phyloP scores from a whole-genome alignment of 2,888 invertebrate species.

The Lepidochrysops patricia region DNA sequence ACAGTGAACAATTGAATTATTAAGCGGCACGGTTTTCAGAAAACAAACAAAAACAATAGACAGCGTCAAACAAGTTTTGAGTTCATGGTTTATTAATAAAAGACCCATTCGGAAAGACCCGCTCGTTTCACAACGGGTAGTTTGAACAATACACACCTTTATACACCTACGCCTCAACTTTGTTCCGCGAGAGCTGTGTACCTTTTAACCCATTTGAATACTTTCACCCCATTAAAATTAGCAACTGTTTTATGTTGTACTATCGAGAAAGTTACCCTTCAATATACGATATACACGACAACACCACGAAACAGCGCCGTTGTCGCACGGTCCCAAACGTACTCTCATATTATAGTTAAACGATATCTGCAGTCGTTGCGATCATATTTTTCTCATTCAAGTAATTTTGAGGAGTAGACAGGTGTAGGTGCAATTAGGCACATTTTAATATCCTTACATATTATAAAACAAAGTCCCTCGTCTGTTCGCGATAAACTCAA shows the following conservation, averaged over 20 bases:
- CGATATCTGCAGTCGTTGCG: too few species aligned
- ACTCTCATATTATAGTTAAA: too few species aligned
- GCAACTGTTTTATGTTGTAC: not conserved
- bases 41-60: slow-evolving; percentile 6
- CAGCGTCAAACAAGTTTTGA: not conserved
- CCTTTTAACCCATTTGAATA: not conserved
- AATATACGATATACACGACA: too few species aligned
- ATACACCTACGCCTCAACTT: not conserved
- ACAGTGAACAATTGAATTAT: not conserved
- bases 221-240: not conserved
- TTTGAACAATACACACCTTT: not conserved
- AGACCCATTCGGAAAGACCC: not conserved
- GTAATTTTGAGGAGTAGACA: too few species aligned
- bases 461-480: too few species aligned
- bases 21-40: not conserved
- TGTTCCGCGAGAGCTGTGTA: not conserved
- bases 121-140: not conserved
- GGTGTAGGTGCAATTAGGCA: too few species aligned
- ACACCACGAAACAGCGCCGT: too few species aligned
- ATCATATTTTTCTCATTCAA: too few species aligned
- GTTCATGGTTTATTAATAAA: slow-evolving; percentile 6
- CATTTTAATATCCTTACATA: too few species aligned
- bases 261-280: too few species aligned
- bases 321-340: too few species aligned
- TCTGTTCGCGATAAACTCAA: too few species aligned